Evolutionary conservation across 2,888 invertebrate species (phyloP), one percentile per base, ranked within the genome.

Genomic region (Yponomeuta cagnagella): DNA sequence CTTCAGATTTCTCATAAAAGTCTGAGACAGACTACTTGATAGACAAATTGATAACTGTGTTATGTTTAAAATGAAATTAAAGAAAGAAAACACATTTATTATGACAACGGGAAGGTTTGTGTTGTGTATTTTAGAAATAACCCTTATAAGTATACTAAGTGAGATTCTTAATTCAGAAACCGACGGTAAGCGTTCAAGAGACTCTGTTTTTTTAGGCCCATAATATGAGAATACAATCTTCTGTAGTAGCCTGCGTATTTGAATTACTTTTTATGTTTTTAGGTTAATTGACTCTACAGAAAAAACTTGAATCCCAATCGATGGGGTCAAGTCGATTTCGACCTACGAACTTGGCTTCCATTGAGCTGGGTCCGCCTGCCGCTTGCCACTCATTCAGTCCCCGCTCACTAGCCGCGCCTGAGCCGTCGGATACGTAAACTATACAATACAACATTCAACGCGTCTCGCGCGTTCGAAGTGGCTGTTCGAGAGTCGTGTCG

Each of bases 321-420:
- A 70, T 70, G 70, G 83, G 90, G 89, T 90, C 88, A 87, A 80
- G 82, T 86, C 85, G 83, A 84, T 81, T 79, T 80, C 83, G 89
- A 90, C 91, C 91, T 89, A 84, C 88, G 90, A 89, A 89, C 90
- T 86, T 83, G 81, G 83, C 85, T 84, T 89, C 89, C 91, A 92
- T 90, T 90, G 90, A 90, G 81, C 88, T 88, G 70, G 30, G 33
- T 23, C 33, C n/a, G 67, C 67, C 43, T 43, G 43, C 43, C 43
- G 33, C 33, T 48, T 64, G 48, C 58, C 70, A 23, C 23, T 78
- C 82, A 82, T 81, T 82, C 89, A 88, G 87, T 89, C 88, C 81
- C 79, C 81, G 79, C 76, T 77, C 78, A 75, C 77, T 72, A 74
- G 72, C 81, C 78, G 79, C 5, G 85, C 82, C 88, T 89, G 52